These are phyloP conservation scores for Hydroisotoma schaefferi DNA, from an alignment of 2,888 invertebrate genomes.

Conservation along the genomic window DNA sequence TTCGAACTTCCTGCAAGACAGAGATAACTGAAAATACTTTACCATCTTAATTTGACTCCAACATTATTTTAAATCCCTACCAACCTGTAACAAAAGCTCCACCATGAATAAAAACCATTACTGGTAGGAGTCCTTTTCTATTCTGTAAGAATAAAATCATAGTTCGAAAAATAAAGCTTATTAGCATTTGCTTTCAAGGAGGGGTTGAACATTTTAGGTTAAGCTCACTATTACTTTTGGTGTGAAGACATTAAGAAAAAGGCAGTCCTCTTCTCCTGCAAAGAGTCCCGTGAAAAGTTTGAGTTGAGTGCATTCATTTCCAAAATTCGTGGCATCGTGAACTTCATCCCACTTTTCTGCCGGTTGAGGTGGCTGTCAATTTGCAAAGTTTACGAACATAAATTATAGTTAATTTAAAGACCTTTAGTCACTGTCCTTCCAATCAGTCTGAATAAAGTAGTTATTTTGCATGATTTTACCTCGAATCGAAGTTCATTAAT, in stretches of 20 bases:
- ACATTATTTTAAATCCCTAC: not conserved
- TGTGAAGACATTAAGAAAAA: slow-evolving; percentile 37
- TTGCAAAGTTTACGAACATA: too few species aligned
- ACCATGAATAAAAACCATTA: slow-evolving; percentile 18
- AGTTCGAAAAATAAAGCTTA: not conserved
- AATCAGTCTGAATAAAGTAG: too few species aligned
- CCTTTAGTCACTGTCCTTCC: too few species aligned
- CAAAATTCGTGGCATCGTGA: slow-evolving; percentile 30
- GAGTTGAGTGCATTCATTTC: slow-evolving; percentile 36
- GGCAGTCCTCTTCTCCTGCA: slow-evolving; percentile 40
- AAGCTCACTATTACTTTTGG: slow-evolving; percentile 29
- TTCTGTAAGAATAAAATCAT: slow-evolving; percentile 2
- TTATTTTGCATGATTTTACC: too few species aligned
- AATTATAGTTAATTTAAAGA: too few species aligned
- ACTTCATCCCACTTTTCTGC: slow-evolving; percentile 39
- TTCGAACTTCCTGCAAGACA: slow-evolving; percentile 23
- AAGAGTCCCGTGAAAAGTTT: slow-evolving; percentile 12
- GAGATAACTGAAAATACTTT: not conserved
- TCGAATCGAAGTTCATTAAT: slow-evolving; percentile 35
- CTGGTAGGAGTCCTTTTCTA: slow-evolving; percentile 17
- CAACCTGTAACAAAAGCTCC: slow-evolving; percentile 14
- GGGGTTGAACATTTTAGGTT: not conserved
- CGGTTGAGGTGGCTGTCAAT: slow-evolving; percentile 35
- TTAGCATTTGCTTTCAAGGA: not conserved
- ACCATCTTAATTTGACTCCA: not conserved